These are phyloP conservation scores for Ectropis crepuscularia DNA, from an alignment of 2,888 invertebrate species.

Conservation along the genomic window DNA sequence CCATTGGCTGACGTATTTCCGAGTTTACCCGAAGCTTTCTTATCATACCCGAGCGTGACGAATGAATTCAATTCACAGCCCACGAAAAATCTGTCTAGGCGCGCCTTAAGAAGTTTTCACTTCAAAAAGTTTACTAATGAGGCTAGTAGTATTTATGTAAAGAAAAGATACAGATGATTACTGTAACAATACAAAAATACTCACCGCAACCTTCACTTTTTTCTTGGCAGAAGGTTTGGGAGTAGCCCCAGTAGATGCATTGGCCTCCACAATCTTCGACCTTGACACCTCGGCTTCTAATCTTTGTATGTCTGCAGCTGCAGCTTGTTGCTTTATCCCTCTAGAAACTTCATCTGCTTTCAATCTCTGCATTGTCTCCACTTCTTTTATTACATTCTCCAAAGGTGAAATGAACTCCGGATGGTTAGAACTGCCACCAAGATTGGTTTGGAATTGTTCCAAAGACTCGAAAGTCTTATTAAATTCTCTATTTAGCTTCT, in stretches of 20 bases:
- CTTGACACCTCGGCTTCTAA: background rate
- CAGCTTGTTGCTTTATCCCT: background rate
- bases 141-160: too few relatives aligned
- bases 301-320: background rate
- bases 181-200: slow-evolving; percentile 40
- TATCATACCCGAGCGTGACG: too few relatives aligned
- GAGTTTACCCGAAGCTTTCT: background rate
- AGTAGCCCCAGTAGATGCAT: slow-evolving; percentile 22
- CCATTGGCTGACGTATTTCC: too few relatives aligned
- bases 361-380: slow-evolving; percentile 9
- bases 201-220: slow-evolving; percentile 72
- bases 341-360: slow-evolving; percentile 11
- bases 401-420: slow-evolving; percentile 21
- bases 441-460: slow-evolving; percentile 52
- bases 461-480: slow-evolving; percentile 73
- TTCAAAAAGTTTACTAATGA: background rate
- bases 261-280: slow-evolving; percentile 6
- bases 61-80: too few relatives aligned
- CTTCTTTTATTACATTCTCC: slow-evolving; percentile 40
- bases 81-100: too few relatives aligned
- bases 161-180: too few relatives aligned
- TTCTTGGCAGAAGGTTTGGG: slow-evolving; percentile 72
- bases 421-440: slow-evolving; percentile 6
- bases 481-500: slow-evolving; percentile 76
- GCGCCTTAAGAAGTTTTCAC: too few relatives aligned